Evolutionary conservation across 1,140 invertebrate genomes (phyloP).

Genomic region (Lepidurus packardi): DNA sequence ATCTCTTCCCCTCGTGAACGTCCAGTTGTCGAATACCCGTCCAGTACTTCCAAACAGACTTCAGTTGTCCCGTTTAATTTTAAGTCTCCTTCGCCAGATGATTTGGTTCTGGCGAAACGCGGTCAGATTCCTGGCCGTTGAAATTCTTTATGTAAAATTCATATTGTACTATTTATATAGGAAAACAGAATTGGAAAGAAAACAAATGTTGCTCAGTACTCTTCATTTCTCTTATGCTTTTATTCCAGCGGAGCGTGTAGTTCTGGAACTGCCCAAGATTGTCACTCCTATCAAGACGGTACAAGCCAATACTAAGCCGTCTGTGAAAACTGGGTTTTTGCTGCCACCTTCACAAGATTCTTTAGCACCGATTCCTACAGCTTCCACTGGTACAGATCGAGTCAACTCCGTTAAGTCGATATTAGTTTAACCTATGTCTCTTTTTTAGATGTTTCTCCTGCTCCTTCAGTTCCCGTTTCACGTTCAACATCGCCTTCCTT

Average conservation of each 20-base stretch:
- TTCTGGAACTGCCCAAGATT: slow-evolving; percentile 10
- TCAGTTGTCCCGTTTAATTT: slow-evolving; percentile 50
- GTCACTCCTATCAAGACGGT: slow-evolving; percentile 27
- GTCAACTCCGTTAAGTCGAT: not conserved
- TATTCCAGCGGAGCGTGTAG: slow-evolving; percentile 29
- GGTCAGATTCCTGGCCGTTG: not conserved
- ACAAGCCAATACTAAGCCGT: not conserved
- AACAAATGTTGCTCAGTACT: not conserved
- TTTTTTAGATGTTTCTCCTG: not conserved
- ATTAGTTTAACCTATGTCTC: not conserved
- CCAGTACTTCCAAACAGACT: not conserved
- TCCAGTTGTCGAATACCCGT: not conserved
- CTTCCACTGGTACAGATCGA: not conserved
- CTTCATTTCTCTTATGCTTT: slow-evolving; percentile 27
- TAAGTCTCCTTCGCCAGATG: slow-evolving; percentile 56
- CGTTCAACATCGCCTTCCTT: slow-evolving; percentile 38
- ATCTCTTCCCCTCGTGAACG: not conserved
- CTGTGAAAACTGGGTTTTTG: slow-evolving; percentile 27
- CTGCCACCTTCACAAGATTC: slow-evolving; percentile 6
- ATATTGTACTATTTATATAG: not conserved
- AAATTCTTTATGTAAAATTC: not conserved
- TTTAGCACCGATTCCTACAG: not conserved
- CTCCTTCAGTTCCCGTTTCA: not conserved
- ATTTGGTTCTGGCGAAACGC: slow-evolving; percentile 43
- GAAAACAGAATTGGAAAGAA: not conserved